Conservation (phyloP, 2,113 vertebrate genomes). For the Odontophorus gujanensis region DNA sequence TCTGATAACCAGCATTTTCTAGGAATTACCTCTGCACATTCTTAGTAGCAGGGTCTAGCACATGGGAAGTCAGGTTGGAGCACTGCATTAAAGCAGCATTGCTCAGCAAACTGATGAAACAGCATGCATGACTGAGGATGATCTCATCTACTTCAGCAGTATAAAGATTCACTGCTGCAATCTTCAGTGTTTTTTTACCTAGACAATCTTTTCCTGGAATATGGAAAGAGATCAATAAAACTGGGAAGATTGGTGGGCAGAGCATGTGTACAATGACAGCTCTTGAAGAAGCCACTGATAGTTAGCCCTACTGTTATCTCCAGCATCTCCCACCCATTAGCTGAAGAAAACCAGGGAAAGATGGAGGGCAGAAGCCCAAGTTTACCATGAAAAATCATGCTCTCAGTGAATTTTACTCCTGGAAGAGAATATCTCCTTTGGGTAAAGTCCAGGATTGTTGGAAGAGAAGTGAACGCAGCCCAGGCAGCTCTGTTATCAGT, state of each 20-base stretch:
- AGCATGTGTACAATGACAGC: constrained; percentile 2
- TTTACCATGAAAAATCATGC: background rate
- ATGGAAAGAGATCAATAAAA: constrained; percentile 34
- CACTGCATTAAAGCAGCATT: background rate
- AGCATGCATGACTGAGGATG: constrained; percentile 35
- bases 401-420: background rate
- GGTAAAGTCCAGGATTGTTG: background rate
- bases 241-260: constrained; percentile 20
- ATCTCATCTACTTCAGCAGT: constrained; percentile 32
- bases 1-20: background rate
- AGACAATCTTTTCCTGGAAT: constrained; percentile 4
- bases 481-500: background rate
- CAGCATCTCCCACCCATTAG: constrained; percentile 8
- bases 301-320: constrained; percentile 48
- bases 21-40: background rate
- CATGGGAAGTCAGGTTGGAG: background rate
- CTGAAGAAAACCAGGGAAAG: background rate
- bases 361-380: background rate
- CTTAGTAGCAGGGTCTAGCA: background rate
- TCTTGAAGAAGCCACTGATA: background rate
- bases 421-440: background rate
- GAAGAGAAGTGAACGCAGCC: background rate
- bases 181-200: constrained; percentile 4
- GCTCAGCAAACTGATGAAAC: constrained; percentile 41
- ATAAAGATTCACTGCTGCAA: constrained; percentile 28